phyloP scores from a whole-genome alignment of 92 coral and sea anemone species.

The Pocillopora grandis region DNA sequence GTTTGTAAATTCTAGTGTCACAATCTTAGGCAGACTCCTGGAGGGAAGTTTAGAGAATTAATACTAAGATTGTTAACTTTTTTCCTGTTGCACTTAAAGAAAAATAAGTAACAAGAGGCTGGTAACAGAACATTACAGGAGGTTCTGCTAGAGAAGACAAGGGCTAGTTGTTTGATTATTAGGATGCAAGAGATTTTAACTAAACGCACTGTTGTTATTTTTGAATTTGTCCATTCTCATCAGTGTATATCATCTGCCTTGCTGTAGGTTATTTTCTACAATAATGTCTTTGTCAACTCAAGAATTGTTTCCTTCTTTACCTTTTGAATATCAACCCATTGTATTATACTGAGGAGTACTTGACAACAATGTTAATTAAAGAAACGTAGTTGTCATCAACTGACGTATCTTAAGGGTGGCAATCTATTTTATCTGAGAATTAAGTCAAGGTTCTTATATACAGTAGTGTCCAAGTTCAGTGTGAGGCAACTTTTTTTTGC shows the following conservation, averaged over 20 bases:
- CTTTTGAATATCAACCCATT: slow-evolving; percentile 3
- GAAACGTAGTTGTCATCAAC: background rate
- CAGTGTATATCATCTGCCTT: background rate
- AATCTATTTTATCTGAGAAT: slow-evolving; percentile 15
- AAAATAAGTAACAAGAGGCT: background rate
- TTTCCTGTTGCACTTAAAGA: background rate
- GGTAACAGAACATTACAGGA: background rate
- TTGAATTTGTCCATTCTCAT: background rate
- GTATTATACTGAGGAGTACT: slow-evolving; percentile 5
- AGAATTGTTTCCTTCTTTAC: background rate
- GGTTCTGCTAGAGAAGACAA: slow-evolving; percentile 1
- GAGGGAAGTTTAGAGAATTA: no score
- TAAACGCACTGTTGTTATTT: slow-evolving; percentile 2
- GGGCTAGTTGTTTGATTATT: background rate
- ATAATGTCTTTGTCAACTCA: background rate
- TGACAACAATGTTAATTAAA: background rate
- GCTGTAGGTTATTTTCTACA: slow-evolving; percentile 13
- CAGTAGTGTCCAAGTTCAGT: slow-evolving; percentile 3
- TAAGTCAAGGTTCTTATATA: slow-evolving; percentile 5
- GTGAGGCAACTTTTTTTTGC: slow-evolving; percentile 26
- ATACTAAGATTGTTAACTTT: no score
- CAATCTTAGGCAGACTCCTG: no score
- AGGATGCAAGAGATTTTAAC: slow-evolving; percentile 4
- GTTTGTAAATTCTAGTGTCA: no score
- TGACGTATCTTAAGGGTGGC: background rate